Percentiles rank a stretch among this genome's conserved stretches.
These are phyloP conservation scores for Temnothorax nylanderi DNA, from an alignment of 1,140 invertebrate species.

Conservation along the genomic window DNA sequence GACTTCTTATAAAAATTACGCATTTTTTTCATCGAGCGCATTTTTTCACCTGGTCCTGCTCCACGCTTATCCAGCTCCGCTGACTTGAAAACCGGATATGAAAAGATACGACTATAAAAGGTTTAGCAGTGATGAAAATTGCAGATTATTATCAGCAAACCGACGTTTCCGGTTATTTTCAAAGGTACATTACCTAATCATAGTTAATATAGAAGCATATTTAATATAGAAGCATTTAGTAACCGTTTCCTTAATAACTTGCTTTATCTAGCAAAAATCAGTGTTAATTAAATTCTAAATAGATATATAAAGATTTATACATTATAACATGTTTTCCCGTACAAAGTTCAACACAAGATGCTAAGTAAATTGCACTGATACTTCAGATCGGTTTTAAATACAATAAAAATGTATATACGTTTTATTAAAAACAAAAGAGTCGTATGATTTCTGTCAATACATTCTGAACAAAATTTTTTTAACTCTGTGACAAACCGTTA, in stretches of 20 bases:
- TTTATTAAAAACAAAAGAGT: background rate
- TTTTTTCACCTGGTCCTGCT: background rate
- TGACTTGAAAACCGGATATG: background rate
- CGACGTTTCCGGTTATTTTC: constrained; percentile 14
- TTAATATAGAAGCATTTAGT: constrained; percentile 12
- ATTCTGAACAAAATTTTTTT: background rate
- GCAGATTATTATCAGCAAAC: background rate
- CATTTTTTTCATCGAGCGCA: constrained; percentile 8
- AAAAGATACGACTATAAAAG: background rate
- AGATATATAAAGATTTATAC: background rate
- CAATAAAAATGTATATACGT: background rate
- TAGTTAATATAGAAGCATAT: constrained; percentile 26
- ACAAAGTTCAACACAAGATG: background rate
- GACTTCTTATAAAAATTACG: background rate
- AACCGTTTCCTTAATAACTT: background rate
- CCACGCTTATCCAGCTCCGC: background rate
- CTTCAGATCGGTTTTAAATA: background rate
- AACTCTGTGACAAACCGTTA: background rate
- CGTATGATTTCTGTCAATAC: background rate
- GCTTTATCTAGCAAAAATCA: constrained; percentile 11
- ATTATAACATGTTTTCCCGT: background rate
- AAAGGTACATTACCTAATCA: background rate
- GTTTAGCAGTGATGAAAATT: constrained; percentile 11
- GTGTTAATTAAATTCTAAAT: constrained; percentile 42
- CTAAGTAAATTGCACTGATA: background rate